phyloP scores from a whole-genome alignment of 2,797 vertebrate genomes.

The Paratrypauchen microcephalus region DNA sequence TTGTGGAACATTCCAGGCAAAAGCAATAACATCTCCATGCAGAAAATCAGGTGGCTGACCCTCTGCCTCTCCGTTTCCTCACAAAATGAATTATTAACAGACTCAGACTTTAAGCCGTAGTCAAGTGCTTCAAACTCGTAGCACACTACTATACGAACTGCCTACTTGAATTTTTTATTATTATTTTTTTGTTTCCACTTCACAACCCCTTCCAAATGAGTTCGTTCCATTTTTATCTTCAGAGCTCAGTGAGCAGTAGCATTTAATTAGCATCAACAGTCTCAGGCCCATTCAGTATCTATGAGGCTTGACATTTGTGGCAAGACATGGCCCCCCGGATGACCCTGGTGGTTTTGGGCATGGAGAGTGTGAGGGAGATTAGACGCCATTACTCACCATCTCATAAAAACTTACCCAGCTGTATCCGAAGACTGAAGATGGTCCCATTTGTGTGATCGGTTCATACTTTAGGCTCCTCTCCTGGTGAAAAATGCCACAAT shows the following conservation, averaged over 20 bases:
- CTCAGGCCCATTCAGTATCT: conserved; percentile 49
- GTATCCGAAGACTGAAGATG: conserved; percentile 34
- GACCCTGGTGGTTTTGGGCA: conserved; percentile 36
- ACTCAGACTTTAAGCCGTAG: too few species aligned
- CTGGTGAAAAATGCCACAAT: conserved; percentile 3
- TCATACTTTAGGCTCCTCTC: conserved; percentile 36
- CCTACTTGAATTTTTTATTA: background rate
- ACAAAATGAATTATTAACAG: too few species aligned
- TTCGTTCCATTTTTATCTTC: conserved; percentile 30
- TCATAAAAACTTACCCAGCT: conserved; percentile 35
- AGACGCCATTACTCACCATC: conserved; percentile 55
- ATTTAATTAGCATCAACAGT: conserved; percentile 68
- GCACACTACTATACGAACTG: background rate
- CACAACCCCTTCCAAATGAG: background rate
- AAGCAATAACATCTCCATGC: too few species aligned
- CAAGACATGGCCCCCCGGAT: conserved; percentile 44
- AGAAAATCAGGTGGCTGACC: too few species aligned
- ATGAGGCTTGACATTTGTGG: conserved; percentile 67
- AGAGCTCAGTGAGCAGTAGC: conserved; percentile 47
- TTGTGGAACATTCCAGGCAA: too few species aligned
- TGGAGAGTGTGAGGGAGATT: conserved; percentile 46
- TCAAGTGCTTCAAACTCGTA: conserved; percentile 5
- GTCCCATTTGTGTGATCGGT: conserved; percentile 42
- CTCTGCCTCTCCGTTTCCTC: too few species aligned
- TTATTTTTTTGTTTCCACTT: background rate